These are phyloP conservation scores for Aethes cnicana DNA, from an alignment of 2,888 invertebrate species.

Conservation along the genomic window DNA sequence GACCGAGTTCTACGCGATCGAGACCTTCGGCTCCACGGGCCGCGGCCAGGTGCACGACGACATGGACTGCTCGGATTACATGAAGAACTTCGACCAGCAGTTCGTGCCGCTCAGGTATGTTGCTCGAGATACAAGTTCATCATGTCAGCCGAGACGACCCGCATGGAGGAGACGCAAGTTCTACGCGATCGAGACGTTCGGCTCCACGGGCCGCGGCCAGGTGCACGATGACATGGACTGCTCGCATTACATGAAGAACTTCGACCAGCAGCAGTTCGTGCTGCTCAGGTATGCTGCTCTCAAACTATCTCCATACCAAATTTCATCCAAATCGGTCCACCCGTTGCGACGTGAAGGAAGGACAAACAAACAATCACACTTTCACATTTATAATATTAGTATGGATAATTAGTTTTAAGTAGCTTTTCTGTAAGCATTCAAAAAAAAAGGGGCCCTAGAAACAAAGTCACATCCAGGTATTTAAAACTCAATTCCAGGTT, in stretches of 20 bases:
- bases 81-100: slow-evolving; percentile 98
- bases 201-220: slow-evolving; percentile 96
- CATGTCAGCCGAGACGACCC: slow-evolving; percentile 97
- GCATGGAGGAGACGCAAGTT: slow-evolving; percentile 99
- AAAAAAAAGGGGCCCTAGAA: too few relatives aligned
- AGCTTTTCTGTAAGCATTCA: too few relatives aligned
- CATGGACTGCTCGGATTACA: slow-evolving; percentile 99
- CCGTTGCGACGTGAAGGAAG: too few relatives aligned
- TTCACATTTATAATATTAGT: too few relatives aligned
- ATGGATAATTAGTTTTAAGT: too few relatives aligned
- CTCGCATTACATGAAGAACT: slow-evolving; percentile 99
- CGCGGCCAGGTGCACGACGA: slow-evolving; percentile 97
- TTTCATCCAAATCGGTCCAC: too few relatives aligned
- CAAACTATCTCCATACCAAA: too few relatives aligned
- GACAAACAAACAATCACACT: too few relatives aligned
- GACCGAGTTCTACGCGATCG: slow-evolving; percentile 99
- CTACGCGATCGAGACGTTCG: slow-evolving; percentile 99
- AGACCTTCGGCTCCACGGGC: slow-evolving; percentile 99
- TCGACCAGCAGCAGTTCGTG: slow-evolving; percentile 94
- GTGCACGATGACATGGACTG: slow-evolving; percentile 99
- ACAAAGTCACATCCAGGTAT: too few relatives aligned
- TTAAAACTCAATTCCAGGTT: slow-evolving; percentile 79
- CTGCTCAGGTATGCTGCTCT: slow-evolving; percentile 88
- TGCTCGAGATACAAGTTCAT: slow-evolving; percentile 91
- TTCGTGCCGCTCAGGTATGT: slow-evolving; percentile 93